Conservation (phyloP, 2,113 vertebrate species). For the Alligator sinensis region DNA sequence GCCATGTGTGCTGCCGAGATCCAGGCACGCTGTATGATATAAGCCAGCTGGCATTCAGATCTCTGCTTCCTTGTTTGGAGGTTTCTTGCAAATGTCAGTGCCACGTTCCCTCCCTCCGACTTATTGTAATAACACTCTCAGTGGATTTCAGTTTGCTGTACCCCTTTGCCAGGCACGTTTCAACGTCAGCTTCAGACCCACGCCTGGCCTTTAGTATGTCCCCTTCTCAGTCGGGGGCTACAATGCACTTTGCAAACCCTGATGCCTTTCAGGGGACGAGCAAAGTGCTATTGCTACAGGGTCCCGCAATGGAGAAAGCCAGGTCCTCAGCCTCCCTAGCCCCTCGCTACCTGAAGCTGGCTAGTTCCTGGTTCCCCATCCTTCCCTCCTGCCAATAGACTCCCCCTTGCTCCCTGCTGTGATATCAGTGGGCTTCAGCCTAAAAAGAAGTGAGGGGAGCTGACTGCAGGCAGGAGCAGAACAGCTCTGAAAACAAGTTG, state of each 20-base stretch:
- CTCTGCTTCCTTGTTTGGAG: slow-evolving; percentile 71
- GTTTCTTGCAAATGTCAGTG: slow-evolving; percentile 14
- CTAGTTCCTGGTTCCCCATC: not conserved
- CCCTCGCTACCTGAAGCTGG: not conserved
- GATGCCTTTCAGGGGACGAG: not conserved
- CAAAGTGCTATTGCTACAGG: not conserved
- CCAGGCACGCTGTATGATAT: not conserved
- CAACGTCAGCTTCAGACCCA: not conserved
- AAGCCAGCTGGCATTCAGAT: not conserved
- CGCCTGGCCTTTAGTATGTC: not conserved
- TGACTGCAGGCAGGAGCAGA: not conserved
- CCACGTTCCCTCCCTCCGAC: not conserved
- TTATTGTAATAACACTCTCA: not conserved
- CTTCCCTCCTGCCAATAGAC: not conserved
- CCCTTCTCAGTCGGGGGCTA: rapidly evolving
- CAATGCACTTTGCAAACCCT: not conserved
- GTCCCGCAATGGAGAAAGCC: not conserved
- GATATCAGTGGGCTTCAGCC: not conserved
- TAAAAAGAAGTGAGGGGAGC: not conserved
- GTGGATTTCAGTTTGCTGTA: not conserved
- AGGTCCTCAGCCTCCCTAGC: not conserved
- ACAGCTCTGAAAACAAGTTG: not conserved
- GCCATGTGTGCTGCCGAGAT: not conserved
- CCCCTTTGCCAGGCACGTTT: no score
- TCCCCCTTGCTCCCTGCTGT: not conserved